Evolutionary conservation across 2,888 invertebrate species (phyloP).

Genomic region (Oscheius sp.): DNA sequence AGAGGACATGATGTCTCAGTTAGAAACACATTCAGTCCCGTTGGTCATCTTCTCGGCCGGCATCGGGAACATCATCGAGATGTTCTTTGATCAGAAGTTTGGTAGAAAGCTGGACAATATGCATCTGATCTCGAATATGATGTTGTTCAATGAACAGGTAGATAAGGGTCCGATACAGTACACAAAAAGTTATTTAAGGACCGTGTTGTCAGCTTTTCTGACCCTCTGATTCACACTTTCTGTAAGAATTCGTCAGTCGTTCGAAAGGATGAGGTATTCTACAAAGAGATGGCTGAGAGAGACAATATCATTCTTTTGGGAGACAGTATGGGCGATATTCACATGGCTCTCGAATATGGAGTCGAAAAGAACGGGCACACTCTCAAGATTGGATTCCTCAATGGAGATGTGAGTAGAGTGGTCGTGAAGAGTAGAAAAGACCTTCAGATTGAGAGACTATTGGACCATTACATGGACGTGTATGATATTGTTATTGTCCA

Average conservation of each 20-base stretch:
- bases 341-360: conserved; percentile 85
- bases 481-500: conserved; percentile 91
- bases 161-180: background rate
- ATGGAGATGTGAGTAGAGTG: conserved; percentile 73
- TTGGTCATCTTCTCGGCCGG: conserved; percentile 94
- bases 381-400: conserved; percentile 91
- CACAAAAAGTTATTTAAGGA: conserved; percentile 72
- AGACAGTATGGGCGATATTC: conserved; percentile 90
- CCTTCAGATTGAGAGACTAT: conserved; percentile 43
- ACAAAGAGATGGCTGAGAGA: conserved; percentile 76
- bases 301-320: conserved; percentile 89
- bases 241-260: conserved; percentile 92
- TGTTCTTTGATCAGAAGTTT: conserved; percentile 81
- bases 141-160: conserved; percentile 67
- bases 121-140: conserved; percentile 73
- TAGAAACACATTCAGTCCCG: conserved; percentile 78
- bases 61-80: conserved; percentile 81
- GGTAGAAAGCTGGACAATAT: conserved; percentile 60
- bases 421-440: background rate
- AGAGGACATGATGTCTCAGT: conserved; percentile 46
- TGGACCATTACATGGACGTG: conserved; percentile 51
- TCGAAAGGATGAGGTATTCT: conserved; percentile 80
- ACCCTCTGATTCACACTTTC: conserved; percentile 87
- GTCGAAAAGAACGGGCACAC: conserved; percentile 79
- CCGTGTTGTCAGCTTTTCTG: conserved; percentile 79